Percentiles rank a stretch among this genome's conserved stretches.
Evolutionary conservation across 2,113 vertebrate species (phyloP).

Genomic region (Aphelocoma coerulescens): DNA sequence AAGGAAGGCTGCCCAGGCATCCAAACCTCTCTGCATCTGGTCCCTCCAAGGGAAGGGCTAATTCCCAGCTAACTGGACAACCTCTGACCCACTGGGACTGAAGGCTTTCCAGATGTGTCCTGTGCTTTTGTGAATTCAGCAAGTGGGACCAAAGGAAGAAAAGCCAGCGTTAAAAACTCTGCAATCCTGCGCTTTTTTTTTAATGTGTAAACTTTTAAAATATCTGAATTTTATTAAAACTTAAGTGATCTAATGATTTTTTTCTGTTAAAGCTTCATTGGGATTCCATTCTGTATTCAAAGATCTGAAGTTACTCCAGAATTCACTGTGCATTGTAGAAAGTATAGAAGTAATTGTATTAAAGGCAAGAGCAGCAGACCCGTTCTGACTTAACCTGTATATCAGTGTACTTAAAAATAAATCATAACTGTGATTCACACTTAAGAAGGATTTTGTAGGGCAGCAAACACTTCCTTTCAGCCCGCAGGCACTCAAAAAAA

Average conservation of each 20-base stretch:
- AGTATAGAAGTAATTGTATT: not conserved
- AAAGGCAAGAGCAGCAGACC: not conserved
- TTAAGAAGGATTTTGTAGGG: not conserved
- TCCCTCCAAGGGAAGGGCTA: not conserved
- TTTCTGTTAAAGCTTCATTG: not conserved
- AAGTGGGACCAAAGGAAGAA: not conserved
- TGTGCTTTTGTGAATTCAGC: not conserved
- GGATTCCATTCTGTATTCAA: not conserved
- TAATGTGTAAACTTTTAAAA: not conserved
- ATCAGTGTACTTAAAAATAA: not conserved
- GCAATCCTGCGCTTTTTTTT: not conserved
- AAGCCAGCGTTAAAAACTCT: not conserved
- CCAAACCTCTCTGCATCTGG: not conserved
- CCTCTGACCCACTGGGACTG: not conserved
- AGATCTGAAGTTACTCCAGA: not conserved
- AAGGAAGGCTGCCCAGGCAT: not conserved
- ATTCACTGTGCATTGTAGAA: not conserved
- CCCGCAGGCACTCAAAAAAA: not conserved
- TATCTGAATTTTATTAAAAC: not conserved
- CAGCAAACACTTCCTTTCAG: not conserved
- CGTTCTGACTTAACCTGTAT: not conserved
- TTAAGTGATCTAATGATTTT: fast-evolving
- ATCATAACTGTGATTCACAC: not conserved
- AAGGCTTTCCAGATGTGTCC: not conserved
- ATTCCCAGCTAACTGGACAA: not conserved